Percentiles rank a stretch among this genome's conserved stretches.
These are phyloP conservation scores for Notospermus geniculatus DNA, from an alignment of 1,140 invertebrate species.

Conservation along the genomic window DNA sequence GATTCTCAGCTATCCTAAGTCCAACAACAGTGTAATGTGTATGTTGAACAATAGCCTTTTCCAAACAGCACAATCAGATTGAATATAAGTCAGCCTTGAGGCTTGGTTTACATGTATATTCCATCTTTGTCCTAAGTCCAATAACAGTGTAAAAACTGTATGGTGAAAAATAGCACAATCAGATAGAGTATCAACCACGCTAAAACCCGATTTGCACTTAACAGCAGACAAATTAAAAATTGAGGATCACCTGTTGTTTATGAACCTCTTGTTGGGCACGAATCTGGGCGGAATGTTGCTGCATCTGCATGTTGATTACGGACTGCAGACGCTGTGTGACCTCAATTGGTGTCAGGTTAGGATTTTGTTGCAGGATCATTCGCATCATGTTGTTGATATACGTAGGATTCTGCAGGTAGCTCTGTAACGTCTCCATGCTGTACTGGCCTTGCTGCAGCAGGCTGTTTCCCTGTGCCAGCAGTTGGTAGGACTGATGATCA, in stretches of 20 bases:
- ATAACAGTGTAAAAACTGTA: background rate
- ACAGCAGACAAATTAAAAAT: background rate
- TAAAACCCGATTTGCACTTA: background rate
- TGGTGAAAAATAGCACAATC: background rate
- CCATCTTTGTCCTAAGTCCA: background rate
- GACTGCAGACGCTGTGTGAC: background rate
- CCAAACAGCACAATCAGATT: background rate
- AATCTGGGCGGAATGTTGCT: background rate
- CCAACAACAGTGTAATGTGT: too few relatives aligned
- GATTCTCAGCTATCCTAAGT: too few relatives aligned
- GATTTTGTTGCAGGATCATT: background rate
- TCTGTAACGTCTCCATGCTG: background rate
- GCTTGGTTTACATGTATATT: background rate
- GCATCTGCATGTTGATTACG: conserved; percentile 3
- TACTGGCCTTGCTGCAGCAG: background rate
- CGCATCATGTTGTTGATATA: too few relatives aligned
- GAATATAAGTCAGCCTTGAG: background rate
- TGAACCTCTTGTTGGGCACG: conserved; percentile 3
- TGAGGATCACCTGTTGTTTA: conserved; percentile 1
- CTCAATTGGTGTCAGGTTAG: conserved; percentile 1
- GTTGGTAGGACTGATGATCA: background rate
- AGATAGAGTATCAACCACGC: background rate
- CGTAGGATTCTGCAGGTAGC: background rate
- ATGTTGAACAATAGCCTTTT: too few relatives aligned
- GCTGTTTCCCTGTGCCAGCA: background rate